Percentiles rank a stretch among this genome's conserved stretches.
Evolutionary conservation across 2,888 invertebrate species (phyloP).

Genomic region (Spodoptera picta): DNA sequence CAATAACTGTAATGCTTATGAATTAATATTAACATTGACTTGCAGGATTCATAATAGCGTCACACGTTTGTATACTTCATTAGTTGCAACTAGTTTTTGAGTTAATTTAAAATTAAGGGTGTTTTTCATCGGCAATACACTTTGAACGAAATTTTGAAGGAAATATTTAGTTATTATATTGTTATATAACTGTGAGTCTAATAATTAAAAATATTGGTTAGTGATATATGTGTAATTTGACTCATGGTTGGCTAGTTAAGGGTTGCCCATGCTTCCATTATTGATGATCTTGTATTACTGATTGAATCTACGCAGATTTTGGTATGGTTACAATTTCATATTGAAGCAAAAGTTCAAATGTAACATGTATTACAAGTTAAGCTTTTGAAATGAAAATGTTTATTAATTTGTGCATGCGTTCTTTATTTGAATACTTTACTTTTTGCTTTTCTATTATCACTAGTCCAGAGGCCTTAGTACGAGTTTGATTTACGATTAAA

Average conservation of each 20-base stretch:
- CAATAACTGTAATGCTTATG: slow-evolving; percentile 64
- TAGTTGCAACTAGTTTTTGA: slow-evolving; percentile 17
- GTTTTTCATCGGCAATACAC: slow-evolving; percentile 59
- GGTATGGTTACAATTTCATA: slow-evolving; percentile 42
- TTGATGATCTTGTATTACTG: slow-evolving; percentile 37
- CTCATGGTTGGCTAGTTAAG: slow-evolving; percentile 51
- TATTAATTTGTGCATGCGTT: no score
- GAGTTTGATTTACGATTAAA: no score
- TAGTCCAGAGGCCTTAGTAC: no score
- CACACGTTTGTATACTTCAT: slow-evolving; percentile 13
- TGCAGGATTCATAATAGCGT: slow-evolving; percentile 33
- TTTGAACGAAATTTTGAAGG: slow-evolving; percentile 74
- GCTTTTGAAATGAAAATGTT: no score
- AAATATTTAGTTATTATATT: slow-evolving; percentile 37
- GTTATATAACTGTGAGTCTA: slow-evolving; percentile 47
- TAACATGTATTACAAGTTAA: no score
- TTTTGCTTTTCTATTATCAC: no score
- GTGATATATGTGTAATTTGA: slow-evolving; percentile 56
- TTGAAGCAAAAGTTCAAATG: neutral
- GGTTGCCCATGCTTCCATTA: slow-evolving; percentile 63
- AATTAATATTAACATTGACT: slow-evolving; percentile 51
- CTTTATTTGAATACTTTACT: no score
- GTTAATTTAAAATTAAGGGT: slow-evolving; percentile 8
- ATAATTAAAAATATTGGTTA: slow-evolving; percentile 56
- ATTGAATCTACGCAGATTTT: slow-evolving; percentile 40